Conservation (phyloP, 2,797 vertebrate genomes). For the Enoplosus armatus region DNA sequence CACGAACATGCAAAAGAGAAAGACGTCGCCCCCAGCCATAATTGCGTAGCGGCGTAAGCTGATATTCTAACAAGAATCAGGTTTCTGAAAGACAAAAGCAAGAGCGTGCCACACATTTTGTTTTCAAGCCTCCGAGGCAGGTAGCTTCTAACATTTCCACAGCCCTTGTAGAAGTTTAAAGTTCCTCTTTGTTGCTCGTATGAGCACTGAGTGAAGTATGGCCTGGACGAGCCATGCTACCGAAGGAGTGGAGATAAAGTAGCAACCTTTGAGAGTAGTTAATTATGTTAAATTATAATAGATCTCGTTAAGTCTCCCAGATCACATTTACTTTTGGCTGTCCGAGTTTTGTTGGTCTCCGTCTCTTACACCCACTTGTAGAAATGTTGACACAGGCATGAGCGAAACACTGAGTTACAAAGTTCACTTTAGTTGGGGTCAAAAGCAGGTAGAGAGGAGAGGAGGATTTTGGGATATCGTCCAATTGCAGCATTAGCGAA, state of each 20-base stretch:
- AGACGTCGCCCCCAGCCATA: slow-evolving; percentile 70
- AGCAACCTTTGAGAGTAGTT: slow-evolving; percentile 22
- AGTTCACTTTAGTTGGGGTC: slow-evolving; percentile 71
- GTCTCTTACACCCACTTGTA: slow-evolving; percentile 49
- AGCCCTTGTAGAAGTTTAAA: slow-evolving; percentile 59
- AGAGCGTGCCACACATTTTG: slow-evolving; percentile 77
- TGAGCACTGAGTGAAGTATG: slow-evolving; percentile 47
- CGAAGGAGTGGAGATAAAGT: slow-evolving; percentile 13
- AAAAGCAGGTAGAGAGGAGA: slow-evolving; percentile 74
- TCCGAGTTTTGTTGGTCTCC: slow-evolving; percentile 38
- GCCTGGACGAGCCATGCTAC: slow-evolving; percentile 31
- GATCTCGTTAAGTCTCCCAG: slow-evolving; percentile 29
- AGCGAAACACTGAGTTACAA: slow-evolving; percentile 43
- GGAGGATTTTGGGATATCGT: slow-evolving; percentile 62
- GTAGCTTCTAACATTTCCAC: slow-evolving; percentile 60
- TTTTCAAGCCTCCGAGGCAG: slow-evolving; percentile 74
- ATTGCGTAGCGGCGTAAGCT: slow-evolving; percentile 77
- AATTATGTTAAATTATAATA: slow-evolving; percentile 42
- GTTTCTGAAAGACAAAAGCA: slow-evolving; percentile 82
- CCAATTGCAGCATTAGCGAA: slow-evolving; percentile 75
- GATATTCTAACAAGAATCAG: slow-evolving; percentile 83
- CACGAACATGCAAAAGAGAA: slow-evolving; percentile 64
- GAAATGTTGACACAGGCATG: slow-evolving; percentile 57
- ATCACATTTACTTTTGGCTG: slow-evolving; percentile 39
- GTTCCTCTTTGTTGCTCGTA: slow-evolving; percentile 59